phyloP scores from a whole-genome alignment of 2,113 vertebrate species.

The Piaya cayana region DNA sequence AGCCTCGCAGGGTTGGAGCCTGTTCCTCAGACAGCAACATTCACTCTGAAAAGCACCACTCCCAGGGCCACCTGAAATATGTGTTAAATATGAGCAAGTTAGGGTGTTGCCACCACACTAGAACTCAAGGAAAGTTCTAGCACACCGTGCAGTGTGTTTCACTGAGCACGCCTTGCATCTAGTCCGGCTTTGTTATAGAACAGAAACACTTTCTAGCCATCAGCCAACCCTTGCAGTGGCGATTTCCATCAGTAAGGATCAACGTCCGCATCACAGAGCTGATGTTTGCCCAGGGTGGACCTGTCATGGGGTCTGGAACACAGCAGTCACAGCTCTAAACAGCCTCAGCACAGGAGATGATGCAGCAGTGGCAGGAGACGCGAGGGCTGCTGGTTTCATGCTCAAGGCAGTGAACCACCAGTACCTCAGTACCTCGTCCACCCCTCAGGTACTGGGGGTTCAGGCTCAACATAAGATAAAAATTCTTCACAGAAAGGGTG shows the following conservation, averaged over 20 bases:
- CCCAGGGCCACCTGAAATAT: not conserved
- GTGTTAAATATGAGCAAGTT: not conserved
- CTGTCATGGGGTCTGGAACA: not conserved
- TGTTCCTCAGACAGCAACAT: not conserved
- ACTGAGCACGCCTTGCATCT: accelerated
- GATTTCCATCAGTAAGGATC: not conserved
- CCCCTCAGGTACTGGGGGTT: too few relatives aligned
- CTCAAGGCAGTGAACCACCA: not conserved
- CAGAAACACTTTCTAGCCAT: accelerated
- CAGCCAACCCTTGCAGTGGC: not conserved
- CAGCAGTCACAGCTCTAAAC: accelerated
- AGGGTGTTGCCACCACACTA: not conserved
- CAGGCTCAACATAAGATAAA: too few relatives aligned
- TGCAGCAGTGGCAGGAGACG: accelerated
- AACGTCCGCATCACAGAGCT: accelerated
- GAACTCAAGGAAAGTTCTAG: not conserved
- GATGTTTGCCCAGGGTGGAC: accelerated
- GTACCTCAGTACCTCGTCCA: too few relatives aligned
- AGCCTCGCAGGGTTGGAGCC: not conserved
- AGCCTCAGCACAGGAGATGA: accelerated
- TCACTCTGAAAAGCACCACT: not conserved
- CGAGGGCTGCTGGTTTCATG: not conserved
- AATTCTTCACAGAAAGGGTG: too few relatives aligned
- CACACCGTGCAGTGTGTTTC: not conserved
- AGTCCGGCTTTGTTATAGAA: not conserved